These are phyloP conservation scores for Spodoptera exigua DNA, from an alignment of 2,888 invertebrate species.

Conservation along the genomic window DNA sequence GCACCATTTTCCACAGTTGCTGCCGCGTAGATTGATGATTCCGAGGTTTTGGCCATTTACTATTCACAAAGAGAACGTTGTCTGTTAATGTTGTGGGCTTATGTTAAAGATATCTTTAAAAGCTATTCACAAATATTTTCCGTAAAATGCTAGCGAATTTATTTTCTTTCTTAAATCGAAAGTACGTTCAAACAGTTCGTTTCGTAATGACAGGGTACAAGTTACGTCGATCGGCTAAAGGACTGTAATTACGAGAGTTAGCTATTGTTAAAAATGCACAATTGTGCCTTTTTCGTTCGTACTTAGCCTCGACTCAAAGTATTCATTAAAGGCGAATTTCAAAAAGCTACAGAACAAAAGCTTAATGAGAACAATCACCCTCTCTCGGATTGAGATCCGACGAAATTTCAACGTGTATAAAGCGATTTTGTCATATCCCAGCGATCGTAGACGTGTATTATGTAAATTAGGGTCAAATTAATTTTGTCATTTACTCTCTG, in stretches of 20 bases:
- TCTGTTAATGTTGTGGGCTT: slow-evolving; percentile 47
- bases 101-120: slow-evolving; percentile 39
- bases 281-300: slow-evolving; percentile 42
- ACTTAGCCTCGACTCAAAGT: slow-evolving; percentile 47
- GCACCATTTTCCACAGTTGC: slow-evolving; percentile 46
- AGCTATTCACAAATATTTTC: slow-evolving; percentile 19
- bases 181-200: slow-evolving; percentile 22
- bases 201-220: slow-evolving; percentile 25
- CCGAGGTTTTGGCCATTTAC: slow-evolving; percentile 39
- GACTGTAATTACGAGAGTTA: slow-evolving; percentile 36
- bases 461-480: slow-evolving; percentile 54
- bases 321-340: slow-evolving; percentile 47
- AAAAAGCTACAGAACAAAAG: slow-evolving; percentile 53
- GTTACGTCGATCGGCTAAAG: slow-evolving; percentile 31
- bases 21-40: slow-evolving; percentile 50
- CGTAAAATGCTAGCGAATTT: neutral
- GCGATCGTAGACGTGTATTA: slow-evolving; percentile 40
- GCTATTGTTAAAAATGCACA: slow-evolving; percentile 47
- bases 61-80: slow-evolving; percentile 47
- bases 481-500: slow-evolving; percentile 37
- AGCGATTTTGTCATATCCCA: slow-evolving; percentile 43
- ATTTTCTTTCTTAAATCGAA: neutral
- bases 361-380: slow-evolving; percentile 48
- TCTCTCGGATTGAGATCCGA: slow-evolving; percentile 31
- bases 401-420: slow-evolving; percentile 33